Percentiles rank a stretch among this genome's conserved stretches.
Conservation (phyloP, 2,113 vertebrate genomes). For the Tetrax tetrax region DNA sequence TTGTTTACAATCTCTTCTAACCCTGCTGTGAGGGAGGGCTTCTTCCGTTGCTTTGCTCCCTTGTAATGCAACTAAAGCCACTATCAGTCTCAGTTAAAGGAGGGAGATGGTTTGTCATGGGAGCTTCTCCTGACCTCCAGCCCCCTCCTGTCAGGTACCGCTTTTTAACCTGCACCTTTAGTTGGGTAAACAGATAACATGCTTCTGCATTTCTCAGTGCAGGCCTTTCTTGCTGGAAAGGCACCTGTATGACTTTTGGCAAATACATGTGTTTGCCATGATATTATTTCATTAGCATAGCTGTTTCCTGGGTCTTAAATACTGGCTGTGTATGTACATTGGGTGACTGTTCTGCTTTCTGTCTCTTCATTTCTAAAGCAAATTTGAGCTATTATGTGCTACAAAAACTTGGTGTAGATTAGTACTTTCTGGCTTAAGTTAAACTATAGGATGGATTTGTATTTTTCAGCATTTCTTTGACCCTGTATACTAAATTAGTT, state of each 20-base stretch:
- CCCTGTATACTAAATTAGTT: constrained; percentile 29
- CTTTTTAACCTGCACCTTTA: background rate
- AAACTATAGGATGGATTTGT: background rate
- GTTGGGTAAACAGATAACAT: background rate
- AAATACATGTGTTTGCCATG: background rate
- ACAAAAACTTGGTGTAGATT: background rate
- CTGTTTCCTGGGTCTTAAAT: background rate
- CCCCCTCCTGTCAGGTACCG: background rate
- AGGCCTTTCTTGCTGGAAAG: background rate
- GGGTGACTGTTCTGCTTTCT: background rate
- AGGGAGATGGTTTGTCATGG: background rate
- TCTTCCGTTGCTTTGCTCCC: background rate
- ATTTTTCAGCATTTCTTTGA: constrained; percentile 38
- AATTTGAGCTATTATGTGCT: background rate
- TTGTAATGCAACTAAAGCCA: background rate
- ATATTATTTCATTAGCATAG: background rate
- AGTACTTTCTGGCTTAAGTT: background rate
- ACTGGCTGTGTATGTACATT: background rate
- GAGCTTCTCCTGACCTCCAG: background rate
- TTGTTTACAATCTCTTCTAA: background rate
- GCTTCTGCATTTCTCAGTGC: background rate
- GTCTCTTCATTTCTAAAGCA: background rate
- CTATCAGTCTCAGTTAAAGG: background rate
- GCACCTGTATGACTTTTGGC: background rate
- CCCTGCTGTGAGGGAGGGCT: background rate